A percentile compares a stretch with the other conserved stretches of the same genome.
Evolutionary conservation across 2,888 invertebrate genomes (phyloP).

Genomic region (Balanococcus diminutus): DNA sequence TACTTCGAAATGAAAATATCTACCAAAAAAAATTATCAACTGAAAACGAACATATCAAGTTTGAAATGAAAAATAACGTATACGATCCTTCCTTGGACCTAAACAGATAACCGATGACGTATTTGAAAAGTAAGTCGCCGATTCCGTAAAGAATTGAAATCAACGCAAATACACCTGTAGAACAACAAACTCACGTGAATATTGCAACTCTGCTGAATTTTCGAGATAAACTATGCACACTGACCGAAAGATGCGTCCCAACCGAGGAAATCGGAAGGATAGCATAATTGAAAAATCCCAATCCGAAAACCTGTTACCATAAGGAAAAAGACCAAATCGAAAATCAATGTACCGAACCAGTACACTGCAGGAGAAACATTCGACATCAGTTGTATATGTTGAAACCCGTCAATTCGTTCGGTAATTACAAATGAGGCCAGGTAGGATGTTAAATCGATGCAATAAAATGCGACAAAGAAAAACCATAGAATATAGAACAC

Average conservation of each 20-base stretch:
- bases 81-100: conserved; percentile 41
- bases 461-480: neutral
- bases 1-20: neutral
- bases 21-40: neutral
- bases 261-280: neutral
- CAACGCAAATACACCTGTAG: conserved; percentile 33
- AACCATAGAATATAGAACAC: conserved; percentile 42
- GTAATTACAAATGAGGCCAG: conserved; percentile 69
- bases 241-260: neutral
- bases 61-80: conserved; percentile 26
- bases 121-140: too few species aligned
- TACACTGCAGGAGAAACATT: conserved; percentile 68
- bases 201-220: too few species aligned
- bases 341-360: conserved; percentile 69
- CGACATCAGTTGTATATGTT: conserved; percentile 72
- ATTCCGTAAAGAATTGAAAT: neutral
- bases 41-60: conserved; percentile 8
- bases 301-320: conserved; percentile 39
- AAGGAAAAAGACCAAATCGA: conserved; percentile 64
- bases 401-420: conserved; percentile 69
- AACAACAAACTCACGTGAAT: neutral
- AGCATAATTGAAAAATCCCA: neutral
- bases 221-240: too few species aligned
- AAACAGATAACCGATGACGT: neutral
- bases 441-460: conserved; percentile 64